A percentile compares a stretch with the other conserved stretches of the same genome.
Evolutionary conservation across 2,888 invertebrate genomes (phyloP).

Genomic region (Apomyelois bistriatella): DNA sequence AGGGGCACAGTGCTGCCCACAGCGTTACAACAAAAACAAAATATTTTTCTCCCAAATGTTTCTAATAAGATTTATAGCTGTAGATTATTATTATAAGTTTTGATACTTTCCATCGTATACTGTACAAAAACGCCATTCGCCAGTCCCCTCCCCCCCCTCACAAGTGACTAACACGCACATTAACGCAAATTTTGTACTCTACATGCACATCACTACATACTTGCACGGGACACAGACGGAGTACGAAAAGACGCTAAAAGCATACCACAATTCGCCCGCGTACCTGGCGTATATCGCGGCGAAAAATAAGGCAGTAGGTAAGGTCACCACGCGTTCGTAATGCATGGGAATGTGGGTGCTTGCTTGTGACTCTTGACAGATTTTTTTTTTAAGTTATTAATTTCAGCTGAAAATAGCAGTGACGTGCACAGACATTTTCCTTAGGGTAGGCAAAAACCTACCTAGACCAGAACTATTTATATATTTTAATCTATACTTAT

Average conservation of each 20-base stretch:
- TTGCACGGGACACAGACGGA: conserved; percentile 81
- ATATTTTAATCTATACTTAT: too few relatives aligned
- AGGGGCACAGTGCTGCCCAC: too few relatives aligned
- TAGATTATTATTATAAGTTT: too few relatives aligned
- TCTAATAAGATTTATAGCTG: too few relatives aligned
- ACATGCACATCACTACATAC: conserved; percentile 66
- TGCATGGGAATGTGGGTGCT: neutral
- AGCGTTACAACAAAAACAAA: too few relatives aligned
- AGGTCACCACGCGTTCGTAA: conserved; percentile 35
- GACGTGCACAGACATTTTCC: too few relatives aligned
- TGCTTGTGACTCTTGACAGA: neutral
- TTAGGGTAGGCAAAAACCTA: too few relatives aligned
- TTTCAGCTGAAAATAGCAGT: too few relatives aligned
- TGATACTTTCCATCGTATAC: neutral
- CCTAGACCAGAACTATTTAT: too few relatives aligned
- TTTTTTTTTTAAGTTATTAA: too few relatives aligned
- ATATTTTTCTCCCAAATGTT: too few relatives aligned
- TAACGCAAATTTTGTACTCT: conserved; percentile 57
- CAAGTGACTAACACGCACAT: conserved; percentile 64
- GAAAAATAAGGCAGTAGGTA: conserved; percentile 93
- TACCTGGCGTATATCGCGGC: conserved; percentile 96
- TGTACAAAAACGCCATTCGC: neutral
- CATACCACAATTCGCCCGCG: conserved; percentile 97
- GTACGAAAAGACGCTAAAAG: conserved; percentile 96
- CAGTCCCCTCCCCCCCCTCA: conserved; percentile 3